Conservation (phyloP, 2,113 vertebrate genomes). For the Campylomormyrus numenius region DNA sequence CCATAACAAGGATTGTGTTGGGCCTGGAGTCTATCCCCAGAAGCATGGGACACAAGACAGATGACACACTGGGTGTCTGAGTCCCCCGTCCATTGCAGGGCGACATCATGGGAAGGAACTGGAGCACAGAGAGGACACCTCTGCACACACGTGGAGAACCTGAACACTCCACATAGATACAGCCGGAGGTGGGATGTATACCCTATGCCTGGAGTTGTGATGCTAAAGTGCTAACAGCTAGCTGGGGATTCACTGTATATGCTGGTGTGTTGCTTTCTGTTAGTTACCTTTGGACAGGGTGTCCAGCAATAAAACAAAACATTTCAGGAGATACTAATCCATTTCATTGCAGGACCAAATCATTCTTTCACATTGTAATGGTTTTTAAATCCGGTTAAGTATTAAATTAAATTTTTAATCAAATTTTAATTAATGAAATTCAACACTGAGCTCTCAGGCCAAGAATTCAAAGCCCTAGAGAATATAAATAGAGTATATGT, state of each 20-base stretch:
- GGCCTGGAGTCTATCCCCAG: not conserved
- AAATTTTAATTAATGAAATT: not conserved
- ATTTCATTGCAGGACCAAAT: not conserved
- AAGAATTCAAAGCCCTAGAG: not conserved
- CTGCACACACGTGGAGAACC: not conserved
- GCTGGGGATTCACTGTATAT: not conserved
- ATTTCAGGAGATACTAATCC: not conserved
- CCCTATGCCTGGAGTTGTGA: not conserved
- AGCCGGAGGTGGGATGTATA: not conserved
- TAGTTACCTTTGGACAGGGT: not conserved
- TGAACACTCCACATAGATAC: not conserved
- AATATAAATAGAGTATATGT: not conserved
- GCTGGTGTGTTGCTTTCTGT: not conserved
- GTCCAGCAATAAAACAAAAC: not conserved
- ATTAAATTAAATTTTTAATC: not conserved
- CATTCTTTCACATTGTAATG: not conserved
- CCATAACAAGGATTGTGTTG: not conserved
- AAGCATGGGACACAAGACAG: not conserved
- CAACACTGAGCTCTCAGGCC: not conserved
- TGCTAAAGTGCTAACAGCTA: not conserved
- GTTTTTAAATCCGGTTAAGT: constrained; percentile 7
- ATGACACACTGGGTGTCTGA: not conserved
- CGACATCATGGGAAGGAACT: not conserved
- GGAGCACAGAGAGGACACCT: not conserved
- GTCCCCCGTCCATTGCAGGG: not conserved